Conservation (phyloP, 2,113 vertebrate species). For the Psilopsiagon aymara region DNA sequence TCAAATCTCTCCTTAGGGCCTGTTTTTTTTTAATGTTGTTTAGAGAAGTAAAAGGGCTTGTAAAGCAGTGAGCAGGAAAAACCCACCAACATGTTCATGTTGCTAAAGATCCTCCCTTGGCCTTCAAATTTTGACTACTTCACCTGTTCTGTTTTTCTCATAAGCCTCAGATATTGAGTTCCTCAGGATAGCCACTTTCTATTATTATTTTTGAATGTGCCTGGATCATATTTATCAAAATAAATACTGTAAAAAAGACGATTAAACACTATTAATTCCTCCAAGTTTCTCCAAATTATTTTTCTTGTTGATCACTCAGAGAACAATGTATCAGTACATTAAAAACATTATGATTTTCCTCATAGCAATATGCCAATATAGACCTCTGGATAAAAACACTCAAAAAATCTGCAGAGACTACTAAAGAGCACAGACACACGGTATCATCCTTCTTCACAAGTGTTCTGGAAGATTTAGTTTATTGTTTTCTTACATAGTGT, state of each 20-base stretch:
- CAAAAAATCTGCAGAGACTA: background rate
- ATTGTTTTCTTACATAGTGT: background rate
- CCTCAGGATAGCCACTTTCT: background rate
- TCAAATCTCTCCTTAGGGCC: background rate
- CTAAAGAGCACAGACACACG: background rate
- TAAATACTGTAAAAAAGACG: background rate
- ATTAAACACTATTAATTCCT: background rate
- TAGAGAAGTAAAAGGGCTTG: background rate
- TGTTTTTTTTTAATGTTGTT: background rate
- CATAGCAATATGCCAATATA: background rate
- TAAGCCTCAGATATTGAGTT: background rate
- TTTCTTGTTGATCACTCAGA: background rate
- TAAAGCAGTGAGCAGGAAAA: background rate
- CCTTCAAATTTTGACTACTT: background rate
- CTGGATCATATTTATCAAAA: background rate
- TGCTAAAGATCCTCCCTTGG: background rate
- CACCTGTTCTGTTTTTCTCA: background rate
- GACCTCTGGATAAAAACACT: background rate
- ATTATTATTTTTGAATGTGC: background rate
- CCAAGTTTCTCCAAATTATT: background rate
- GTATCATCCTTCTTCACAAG: background rate
- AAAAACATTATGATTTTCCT: background rate
- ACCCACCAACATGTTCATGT: fast-evolving
- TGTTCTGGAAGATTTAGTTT: background rate
- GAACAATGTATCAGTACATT: background rate